Evolutionary conservation across 2,888 invertebrate genomes (phyloP).

Genomic region (Panorpa germanica): DNA sequence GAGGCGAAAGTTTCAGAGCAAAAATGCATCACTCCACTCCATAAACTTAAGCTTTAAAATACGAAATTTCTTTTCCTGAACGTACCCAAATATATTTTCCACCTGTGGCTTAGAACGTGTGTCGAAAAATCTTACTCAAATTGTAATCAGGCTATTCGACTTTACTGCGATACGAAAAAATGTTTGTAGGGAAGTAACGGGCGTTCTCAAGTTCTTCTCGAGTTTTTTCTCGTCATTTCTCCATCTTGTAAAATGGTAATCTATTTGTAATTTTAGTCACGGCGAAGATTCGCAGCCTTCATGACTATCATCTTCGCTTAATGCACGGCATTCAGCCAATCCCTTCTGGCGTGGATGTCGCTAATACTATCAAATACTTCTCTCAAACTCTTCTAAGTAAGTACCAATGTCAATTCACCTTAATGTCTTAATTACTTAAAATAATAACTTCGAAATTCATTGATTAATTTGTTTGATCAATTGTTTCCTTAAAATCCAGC

Average conservation of each 20-base stretch:
- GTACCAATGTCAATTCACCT: conserved; percentile 18
- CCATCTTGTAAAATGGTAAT: too few relatives aligned
- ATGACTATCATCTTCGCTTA: conserved; percentile 87
- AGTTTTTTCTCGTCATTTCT: conserved; percentile 4
- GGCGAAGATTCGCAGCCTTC: conserved; percentile 90
- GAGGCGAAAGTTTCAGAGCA: too few relatives aligned
- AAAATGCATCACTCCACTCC: too few relatives aligned
- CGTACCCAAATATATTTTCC: too few relatives aligned
- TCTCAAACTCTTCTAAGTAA: conserved; percentile 90
- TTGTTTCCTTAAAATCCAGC: conserved; percentile 34
- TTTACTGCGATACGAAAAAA: too few relatives aligned
- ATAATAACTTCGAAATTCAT: too few relatives aligned
- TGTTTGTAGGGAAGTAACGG: too few relatives aligned
- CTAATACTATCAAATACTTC: conserved; percentile 95
- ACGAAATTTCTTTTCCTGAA: too few relatives aligned
- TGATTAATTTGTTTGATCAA: background rate
- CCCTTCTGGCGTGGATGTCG: conserved; percentile 90
- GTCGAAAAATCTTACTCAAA: too few relatives aligned
- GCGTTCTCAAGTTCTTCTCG: background rate
- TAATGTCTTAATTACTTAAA: background rate
- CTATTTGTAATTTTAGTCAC: conserved; percentile 49
- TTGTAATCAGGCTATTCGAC: too few relatives aligned
- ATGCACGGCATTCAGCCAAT: conserved; percentile 80
- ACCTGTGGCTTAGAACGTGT: too few relatives aligned
- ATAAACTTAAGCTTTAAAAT: too few relatives aligned